Conservation (phyloP, 2,113 vertebrate genomes). For the Manacus vitellinus region DNA sequence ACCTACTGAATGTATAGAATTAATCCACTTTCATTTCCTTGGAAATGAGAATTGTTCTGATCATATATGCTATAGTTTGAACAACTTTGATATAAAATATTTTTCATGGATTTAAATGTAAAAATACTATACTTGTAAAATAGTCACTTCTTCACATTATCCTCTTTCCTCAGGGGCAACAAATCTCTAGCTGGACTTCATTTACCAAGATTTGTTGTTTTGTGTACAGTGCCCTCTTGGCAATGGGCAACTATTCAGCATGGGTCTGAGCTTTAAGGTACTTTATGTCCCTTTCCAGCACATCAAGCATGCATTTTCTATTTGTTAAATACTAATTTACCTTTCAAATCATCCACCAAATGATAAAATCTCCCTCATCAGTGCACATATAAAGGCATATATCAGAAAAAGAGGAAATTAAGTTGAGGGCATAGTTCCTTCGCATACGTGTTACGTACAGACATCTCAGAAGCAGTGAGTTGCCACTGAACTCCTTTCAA, state of each 20-base stretch:
- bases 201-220: not conserved
- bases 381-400: not conserved
- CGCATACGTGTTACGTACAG: no score
- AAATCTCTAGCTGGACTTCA: not conserved
- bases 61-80: not conserved
- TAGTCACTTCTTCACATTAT: not conserved
- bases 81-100: not conserved
- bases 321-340: not conserved
- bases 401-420: not conserved
- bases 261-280: not conserved
- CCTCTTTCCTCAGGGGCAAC: not conserved
- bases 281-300: not conserved
- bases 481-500: not conserved
- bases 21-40: not conserved
- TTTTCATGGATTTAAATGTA: not conserved
- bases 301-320: not conserved
- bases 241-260: not conserved
- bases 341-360: not conserved
- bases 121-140: not conserved
- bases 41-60: not conserved
- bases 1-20: not conserved
- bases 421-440: not conserved
- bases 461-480: not conserved
- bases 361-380: not conserved
- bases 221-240: not conserved